Conservation (phyloP, 2,113 vertebrate genomes). For the Bungarus multicinctus region DNA sequence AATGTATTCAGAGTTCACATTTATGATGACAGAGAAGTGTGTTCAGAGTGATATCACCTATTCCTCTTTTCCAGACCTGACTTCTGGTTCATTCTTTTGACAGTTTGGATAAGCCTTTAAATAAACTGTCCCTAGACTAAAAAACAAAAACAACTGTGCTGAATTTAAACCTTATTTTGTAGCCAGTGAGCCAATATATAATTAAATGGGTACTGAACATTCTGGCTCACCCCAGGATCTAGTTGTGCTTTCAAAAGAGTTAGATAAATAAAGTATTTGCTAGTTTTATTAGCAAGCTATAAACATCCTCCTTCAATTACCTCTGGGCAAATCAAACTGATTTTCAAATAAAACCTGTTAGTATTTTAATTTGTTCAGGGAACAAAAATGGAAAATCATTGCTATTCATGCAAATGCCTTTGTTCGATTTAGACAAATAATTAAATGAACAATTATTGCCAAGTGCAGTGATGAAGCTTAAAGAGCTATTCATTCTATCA, state of each 20-base stretch:
- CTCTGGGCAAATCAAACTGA: conserved; percentile 23
- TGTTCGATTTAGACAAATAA: conserved; percentile 54
- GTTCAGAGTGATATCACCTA: background rate
- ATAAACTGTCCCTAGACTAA: background rate
- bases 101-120: background rate
- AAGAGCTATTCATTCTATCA: conserved; percentile 31
- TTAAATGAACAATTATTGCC: conserved; percentile 55
- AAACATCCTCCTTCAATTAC: conserved; percentile 28
- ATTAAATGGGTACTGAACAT: conserved; percentile 13
- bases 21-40: background rate
- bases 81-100: background rate
- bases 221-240: conserved; percentile 5
- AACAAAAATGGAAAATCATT: conserved; percentile 50
- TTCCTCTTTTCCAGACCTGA: background rate
- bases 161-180: conserved; percentile 11
- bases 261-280: conserved; percentile 21
- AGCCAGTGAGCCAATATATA: background rate
- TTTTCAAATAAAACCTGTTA: conserved; percentile 60
- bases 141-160: background rate
- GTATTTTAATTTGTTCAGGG: conserved; percentile 48
- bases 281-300: conserved; percentile 6
- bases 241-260: conserved; percentile 9
- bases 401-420: conserved; percentile 52
- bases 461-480: conserved; percentile 47
- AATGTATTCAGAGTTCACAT: background rate